Base-by-base conservation (phyloP, 1,140 invertebrate species). In the Orius insidiosus region DNA sequence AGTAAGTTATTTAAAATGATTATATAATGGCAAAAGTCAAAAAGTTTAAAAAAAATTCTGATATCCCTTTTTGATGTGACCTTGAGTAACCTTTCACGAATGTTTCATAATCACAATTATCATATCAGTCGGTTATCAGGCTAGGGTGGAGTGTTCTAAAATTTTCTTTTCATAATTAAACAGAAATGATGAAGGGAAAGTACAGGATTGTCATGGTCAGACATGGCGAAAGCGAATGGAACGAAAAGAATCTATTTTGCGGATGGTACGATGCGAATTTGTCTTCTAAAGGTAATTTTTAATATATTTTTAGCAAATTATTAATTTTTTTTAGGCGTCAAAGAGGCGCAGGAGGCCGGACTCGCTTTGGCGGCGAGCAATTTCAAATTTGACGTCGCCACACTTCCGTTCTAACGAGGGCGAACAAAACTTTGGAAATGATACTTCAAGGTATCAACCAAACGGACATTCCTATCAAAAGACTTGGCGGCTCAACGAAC, bases 331-430 rank as follows among this genome's bases (percentile, higher is more conserved):
- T 3, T 55, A 80, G 90, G 90, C 50, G 71, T 81, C 53, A 67
- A 75, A 45, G 89, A 95, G 71, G 90, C 90, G 54, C 55, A 69
- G 39, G 69, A 74, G 43, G 87, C 85, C 31, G 87, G 86, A 24
- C 79, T 85, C 66, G 81, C 89, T 13, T 61, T 95, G 19, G 90
- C 87, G 63, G 72, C 85, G 3, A 80, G 80, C 35, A 76, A 74
- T 1, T 81, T 76, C 48, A 74, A 76, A 45, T 95, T 95, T 62
- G 90, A 96, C 64, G 59, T 89, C 10, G 90, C 11, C 86, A 86
- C 60, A 96, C 92, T 2, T 94, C 89, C 18, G 75, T 93, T 1
- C 63, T 96, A 46, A 93, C 81, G 31, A 70, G 90, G 56, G 90
- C 90, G 8, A 81, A 93, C 59, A 78, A 82, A 44, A 95, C 92